These are phyloP conservation scores for Rhagium mordax DNA, from an alignment of 2,888 invertebrate genomes.

Conservation along the genomic window DNA sequence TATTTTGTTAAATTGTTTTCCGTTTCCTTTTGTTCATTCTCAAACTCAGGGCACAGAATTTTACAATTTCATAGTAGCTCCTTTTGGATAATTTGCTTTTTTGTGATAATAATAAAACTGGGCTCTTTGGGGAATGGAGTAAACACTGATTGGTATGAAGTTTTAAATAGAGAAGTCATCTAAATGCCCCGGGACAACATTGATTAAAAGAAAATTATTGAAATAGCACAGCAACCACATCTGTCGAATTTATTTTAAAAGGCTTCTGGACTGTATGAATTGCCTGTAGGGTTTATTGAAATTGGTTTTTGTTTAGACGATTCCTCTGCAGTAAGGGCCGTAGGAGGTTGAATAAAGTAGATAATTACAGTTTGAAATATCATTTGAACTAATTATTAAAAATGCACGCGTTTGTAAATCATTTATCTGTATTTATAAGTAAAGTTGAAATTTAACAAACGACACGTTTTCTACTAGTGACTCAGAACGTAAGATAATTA, in stretches of 20 bases:
- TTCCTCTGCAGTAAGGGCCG: neutral
- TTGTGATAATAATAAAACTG: neutral
- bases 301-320: neutral
- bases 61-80: neutral
- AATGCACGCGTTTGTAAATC: neutral
- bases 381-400: neutral
- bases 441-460: too few relatives aligned
- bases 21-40: neutral
- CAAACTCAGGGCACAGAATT: neutral
- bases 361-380: neutral
- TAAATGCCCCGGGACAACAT: neutral
- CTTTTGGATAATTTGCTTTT: neutral
- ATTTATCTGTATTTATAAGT: too few relatives aligned
- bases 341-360: neutral
- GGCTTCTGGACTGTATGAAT: neutral
- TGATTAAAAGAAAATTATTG: constrained; percentile 7
- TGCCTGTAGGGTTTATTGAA: neutral
- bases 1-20: too few relatives aligned
- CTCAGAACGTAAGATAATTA: too few relatives aligned
- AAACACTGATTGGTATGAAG: neutral
- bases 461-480: too few relatives aligned
- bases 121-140: neutral
- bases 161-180: constrained; percentile 1
- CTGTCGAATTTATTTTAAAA: constrained; percentile 8
- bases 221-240: neutral